A percentile compares a stretch with the other conserved stretches of the same genome.
These are phyloP conservation scores for Xiphophorus birchmanni DNA, from an alignment of 2,797 vertebrate genomes.

Conservation along the genomic window DNA sequence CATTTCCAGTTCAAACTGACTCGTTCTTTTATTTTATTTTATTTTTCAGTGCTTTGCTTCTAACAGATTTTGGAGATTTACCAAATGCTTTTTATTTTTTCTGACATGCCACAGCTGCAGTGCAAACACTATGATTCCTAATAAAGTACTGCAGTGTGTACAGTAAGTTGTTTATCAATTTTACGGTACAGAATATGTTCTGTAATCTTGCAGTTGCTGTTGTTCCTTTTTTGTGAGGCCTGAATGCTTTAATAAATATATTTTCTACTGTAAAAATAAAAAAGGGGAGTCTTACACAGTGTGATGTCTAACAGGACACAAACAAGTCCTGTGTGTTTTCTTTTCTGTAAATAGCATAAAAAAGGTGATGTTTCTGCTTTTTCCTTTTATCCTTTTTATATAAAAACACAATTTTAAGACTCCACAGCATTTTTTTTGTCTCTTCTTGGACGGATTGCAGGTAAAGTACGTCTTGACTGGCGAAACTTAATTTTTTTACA, in stretches of 20 bases:
- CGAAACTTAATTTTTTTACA: not conserved
- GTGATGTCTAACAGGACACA: constrained; percentile 46
- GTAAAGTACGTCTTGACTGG: constrained; percentile 28
- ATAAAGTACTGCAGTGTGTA: constrained; percentile 75
- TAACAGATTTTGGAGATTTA: constrained; percentile 48
- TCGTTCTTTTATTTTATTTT: constrained; percentile 48
- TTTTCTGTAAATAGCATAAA: constrained; percentile 30
- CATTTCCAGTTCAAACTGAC: constrained; percentile 68
- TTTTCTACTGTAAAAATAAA: constrained; percentile 73
- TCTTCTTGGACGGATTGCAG: constrained; percentile 25
- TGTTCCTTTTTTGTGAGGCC: constrained; percentile 67
- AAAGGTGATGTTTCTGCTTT: constrained; percentile 21
- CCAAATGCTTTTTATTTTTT: constrained; percentile 56
- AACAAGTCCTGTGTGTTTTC: constrained; percentile 32
- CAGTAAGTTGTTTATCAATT: constrained; percentile 79
- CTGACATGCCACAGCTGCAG: constrained; percentile 62
- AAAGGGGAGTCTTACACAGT: constrained; percentile 48
- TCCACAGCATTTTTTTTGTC: not conserved
- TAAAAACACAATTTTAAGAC: not conserved
- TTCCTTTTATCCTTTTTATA: constrained; percentile 6
- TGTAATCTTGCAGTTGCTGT: constrained; percentile 79
- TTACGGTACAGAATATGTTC: constrained; percentile 81
- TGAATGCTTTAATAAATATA: constrained; percentile 82
- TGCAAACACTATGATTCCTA: constrained; percentile 79
- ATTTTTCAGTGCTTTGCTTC: constrained; percentile 37